Evolutionary conservation across 2,113 vertebrate genomes (phyloP).

Genomic region (Eptesicus fuscus): DNA sequence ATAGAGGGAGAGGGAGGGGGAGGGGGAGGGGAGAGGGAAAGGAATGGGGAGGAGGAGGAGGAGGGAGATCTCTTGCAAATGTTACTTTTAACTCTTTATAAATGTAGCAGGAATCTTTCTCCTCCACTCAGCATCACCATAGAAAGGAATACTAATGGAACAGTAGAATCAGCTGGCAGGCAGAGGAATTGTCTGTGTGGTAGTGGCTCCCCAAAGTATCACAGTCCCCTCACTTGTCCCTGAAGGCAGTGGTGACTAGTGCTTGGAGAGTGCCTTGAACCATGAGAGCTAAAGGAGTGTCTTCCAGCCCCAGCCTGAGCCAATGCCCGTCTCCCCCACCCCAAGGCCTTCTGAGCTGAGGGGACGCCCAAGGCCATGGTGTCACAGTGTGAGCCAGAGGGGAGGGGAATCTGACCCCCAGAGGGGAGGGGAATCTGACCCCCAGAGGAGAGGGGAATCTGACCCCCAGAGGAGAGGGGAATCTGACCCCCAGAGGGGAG

Average conservation of each 20-base stretch:
- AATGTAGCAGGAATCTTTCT: background rate
- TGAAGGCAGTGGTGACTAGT: background rate
- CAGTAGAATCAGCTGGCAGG: background rate
- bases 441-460: background rate
- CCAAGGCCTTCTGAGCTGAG: background rate
- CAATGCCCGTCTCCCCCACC: rapidly evolving
- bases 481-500: background rate
- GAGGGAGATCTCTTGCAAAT: background rate
- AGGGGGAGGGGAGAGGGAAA: background rate
- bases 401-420: background rate
- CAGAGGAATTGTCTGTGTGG: background rate
- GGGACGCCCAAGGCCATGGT: background rate
- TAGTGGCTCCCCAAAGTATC: background rate
- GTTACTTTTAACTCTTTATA: background rate
- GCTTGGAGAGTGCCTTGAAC: background rate
- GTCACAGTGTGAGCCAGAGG: background rate
- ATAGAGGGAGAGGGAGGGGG: background rate
- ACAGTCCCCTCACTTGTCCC: background rate
- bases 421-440: background rate
- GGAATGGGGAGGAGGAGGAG: background rate
- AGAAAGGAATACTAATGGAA: background rate
- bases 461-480: background rate
- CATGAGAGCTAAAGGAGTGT: background rate
- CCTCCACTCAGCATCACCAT: background rate
- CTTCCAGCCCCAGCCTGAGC: background rate